A percentile compares a stretch with the other conserved stretches of the same genome.
Evolutionary conservation across 2,797 vertebrate species (phyloP).

Genomic region (Peromyscus aztecus): DNA sequence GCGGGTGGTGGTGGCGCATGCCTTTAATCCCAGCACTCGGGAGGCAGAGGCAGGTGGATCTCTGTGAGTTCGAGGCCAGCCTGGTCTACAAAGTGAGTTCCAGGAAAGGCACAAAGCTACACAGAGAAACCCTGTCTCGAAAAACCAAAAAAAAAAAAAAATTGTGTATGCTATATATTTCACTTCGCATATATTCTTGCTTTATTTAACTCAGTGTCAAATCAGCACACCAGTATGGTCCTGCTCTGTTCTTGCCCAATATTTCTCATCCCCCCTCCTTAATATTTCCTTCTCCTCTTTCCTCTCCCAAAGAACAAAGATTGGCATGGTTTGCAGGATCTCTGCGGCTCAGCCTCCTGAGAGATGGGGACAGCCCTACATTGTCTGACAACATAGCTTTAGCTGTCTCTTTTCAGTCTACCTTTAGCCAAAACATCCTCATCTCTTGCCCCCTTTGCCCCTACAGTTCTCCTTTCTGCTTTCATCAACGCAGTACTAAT

Average conservation of each 20-base stretch:
- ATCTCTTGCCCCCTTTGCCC: neutral
- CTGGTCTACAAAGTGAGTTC: too few species aligned
- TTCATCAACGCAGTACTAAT: neutral
- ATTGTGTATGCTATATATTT: too few species aligned
- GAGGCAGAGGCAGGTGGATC: too few species aligned
- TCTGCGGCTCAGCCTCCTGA: neutral
- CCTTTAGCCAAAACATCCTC: neutral
- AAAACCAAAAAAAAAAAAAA: too few species aligned
- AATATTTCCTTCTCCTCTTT: neutral
- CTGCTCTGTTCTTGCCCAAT: neutral
- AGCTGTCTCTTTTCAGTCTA: neutral
- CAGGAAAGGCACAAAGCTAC: too few species aligned
- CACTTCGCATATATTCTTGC: neutral
- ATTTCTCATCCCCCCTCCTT: neutral
- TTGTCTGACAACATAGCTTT: neutral
- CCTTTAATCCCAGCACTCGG: too few species aligned
- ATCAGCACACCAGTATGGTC: neutral
- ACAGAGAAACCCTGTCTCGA: too few species aligned
- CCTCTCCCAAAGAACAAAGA: neutral
- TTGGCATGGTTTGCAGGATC: neutral
- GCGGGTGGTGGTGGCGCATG: too few species aligned
- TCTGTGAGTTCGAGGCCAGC: too few species aligned
- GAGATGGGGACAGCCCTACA: neutral
- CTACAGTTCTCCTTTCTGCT: neutral
- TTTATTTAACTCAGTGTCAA: neutral